Evolutionary conservation across 2,113 vertebrate species (phyloP).

Genomic region (Aspidoscelis tigris): DNA sequence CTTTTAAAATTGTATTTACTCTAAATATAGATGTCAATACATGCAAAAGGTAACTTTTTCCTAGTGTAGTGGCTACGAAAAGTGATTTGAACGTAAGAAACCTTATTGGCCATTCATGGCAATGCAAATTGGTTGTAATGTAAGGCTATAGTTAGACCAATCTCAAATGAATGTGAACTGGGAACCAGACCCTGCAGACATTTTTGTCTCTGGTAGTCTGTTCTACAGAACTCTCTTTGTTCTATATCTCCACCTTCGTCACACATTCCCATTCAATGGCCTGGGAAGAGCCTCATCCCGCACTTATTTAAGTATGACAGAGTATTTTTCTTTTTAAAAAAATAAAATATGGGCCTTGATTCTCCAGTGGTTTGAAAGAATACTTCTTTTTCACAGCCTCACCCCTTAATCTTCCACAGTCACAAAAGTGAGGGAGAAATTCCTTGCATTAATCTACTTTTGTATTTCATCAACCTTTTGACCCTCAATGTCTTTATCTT

Average conservation of each 20-base stretch:
- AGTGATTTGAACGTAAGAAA: constrained; percentile 62
- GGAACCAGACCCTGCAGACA: constrained; percentile 57
- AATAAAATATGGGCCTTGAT: constrained; percentile 28
- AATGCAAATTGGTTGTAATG: constrained; percentile 59
- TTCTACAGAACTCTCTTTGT: constrained; percentile 41
- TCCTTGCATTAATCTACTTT: constrained; percentile 54
- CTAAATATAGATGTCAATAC: constrained; percentile 55
- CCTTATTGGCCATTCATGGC: constrained; percentile 59
- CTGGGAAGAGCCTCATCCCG: constrained; percentile 69
- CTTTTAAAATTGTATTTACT: constrained; percentile 56
- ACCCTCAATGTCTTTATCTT: constrained; percentile 46
- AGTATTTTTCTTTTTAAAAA: constrained; percentile 56
- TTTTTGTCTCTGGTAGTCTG: constrained; percentile 59
- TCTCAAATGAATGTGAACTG: constrained; percentile 60
- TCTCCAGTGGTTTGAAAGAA: constrained; percentile 43
- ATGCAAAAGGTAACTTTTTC: constrained; percentile 54
- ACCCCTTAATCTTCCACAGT: constrained; percentile 55
- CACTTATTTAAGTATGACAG: constrained; percentile 60
- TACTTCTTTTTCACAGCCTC: constrained; percentile 42
- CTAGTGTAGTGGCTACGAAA: constrained; percentile 56
- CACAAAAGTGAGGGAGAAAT: constrained; percentile 57
- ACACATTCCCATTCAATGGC: constrained; percentile 57
- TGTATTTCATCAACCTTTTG: constrained; percentile 52
- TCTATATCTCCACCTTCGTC: constrained; percentile 34
- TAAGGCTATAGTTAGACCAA: constrained; percentile 61